phyloP scores from a whole-genome alignment of 2,113 vertebrate genomes.

The Ginglymostoma cirratum region DNA sequence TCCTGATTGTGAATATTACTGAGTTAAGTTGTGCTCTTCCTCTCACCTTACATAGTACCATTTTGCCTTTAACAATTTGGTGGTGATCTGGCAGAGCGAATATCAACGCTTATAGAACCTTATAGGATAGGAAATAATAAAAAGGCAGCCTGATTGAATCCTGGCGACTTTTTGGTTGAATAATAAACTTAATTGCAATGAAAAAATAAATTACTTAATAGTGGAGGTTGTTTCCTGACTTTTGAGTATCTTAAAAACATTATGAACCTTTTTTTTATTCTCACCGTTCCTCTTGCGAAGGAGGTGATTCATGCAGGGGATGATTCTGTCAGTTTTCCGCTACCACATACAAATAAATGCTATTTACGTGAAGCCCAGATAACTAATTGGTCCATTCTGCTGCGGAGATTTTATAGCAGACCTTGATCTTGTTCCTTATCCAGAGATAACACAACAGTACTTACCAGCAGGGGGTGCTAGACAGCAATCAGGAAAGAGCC shows the following conservation, averaged over 20 bases:
- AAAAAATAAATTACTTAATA: background rate
- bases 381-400: background rate
- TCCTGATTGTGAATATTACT: background rate
- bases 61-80: background rate
- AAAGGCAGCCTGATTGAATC: background rate
- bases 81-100: background rate
- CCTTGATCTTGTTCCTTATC: background rate
- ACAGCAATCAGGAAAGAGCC: background rate
- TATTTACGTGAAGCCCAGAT: background rate
- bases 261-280: no score
- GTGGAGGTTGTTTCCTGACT: background rate
- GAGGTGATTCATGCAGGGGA: background rate
- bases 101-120: background rate
- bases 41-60: no score
- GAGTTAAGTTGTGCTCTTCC: background rate
- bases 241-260: background rate
- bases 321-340: background rate
- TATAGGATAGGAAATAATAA: background rate
- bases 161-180: background rate
- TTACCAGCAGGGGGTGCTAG: background rate
- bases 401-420: background rate
- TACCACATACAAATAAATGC: background rate
- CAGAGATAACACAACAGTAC: background rate
- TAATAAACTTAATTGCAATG: background rate
- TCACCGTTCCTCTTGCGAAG: background rate